Evolutionary conservation across 2,113 vertebrate genomes (phyloP), one percentile per base, ranked within the genome.

Genomic region (Anser cygnoides): DNA sequence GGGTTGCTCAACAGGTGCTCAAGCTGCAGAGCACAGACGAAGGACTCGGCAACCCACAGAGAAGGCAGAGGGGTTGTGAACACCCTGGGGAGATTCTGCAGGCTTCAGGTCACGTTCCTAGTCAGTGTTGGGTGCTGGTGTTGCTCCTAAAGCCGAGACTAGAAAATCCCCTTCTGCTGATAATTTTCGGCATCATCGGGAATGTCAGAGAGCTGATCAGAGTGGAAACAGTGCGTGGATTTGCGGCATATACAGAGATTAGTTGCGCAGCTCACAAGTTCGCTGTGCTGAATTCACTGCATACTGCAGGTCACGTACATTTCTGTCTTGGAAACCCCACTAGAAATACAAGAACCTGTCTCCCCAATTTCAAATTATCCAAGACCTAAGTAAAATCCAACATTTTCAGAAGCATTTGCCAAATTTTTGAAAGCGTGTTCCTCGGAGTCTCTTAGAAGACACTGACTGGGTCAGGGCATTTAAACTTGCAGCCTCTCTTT

Each of bases 91-190:
- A 89, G 43, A 49, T 82, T 78, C 65, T 63, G 46, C 39, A 91
- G 31, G 28, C 54, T 90, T 94, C 49, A 58, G 71, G 26, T 78
- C 66, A 25, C 17, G 8, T 31, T 87, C 29, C 70, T 52, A 46
- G 52, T 46, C 57, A 65, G 58, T 18, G 6, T 22, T 66, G 63
- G 39, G 43, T 33, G 84, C 75, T 89, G 15, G 17, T 68, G 8
- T 50, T 66, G n/a, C 22, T 81, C 65, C 59, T 84, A 80, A 89
- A 84, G 68, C 52, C 33, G 63, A 89, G 68, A 78, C 73, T 86
- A 85, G 55, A 92, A 92, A 96, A 86, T 49, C 22, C 17, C 39
- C 26, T 83, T 66, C 79, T 89, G 41, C 65, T 94, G 83, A 89
- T 88, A 74, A 84, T 83, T 52, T 71, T 52, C 80, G 93, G n/a